Percentiles rank a stretch among this genome's conserved stretches.
Conservation (phyloP, 2,797 vertebrate species). For the Vipera ursinii region DNA sequence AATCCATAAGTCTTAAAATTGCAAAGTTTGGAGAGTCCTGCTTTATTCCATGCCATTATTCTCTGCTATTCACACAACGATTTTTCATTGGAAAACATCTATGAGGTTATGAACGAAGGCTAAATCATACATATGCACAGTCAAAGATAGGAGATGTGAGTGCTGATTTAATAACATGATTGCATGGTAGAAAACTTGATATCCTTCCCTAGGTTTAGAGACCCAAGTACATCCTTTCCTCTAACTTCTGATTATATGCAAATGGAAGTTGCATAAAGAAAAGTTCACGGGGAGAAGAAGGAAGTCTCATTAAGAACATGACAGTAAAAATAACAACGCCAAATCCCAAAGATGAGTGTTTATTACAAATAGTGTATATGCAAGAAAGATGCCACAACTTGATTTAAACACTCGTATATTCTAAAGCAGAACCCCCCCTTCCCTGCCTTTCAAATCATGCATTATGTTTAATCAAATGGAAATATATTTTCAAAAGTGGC, state of each 20-base stretch:
- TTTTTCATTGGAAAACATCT: not conserved
- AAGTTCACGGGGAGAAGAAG: conserved; percentile 64
- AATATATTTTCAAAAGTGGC: conserved; percentile 19
- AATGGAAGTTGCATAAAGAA: conserved; percentile 63
- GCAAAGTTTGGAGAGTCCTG: not conserved
- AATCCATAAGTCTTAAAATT: not conserved
- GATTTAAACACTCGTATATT: conserved; percentile 25
- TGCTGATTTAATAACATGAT: conserved; percentile 42
- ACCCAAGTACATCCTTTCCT: conserved; percentile 61
- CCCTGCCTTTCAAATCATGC: conserved; percentile 17
- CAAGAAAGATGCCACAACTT: conserved; percentile 6
- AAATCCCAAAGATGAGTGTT: conserved; percentile 20
- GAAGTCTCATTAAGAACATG: conserved; percentile 70
- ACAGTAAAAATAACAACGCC: conserved; percentile 9
- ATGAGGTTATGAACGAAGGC: not conserved
- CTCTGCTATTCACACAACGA: not conserved
- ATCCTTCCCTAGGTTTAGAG: conserved; percentile 45
- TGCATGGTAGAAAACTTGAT: conserved; percentile 52
- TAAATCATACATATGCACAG: not conserved
- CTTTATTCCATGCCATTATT: not conserved
- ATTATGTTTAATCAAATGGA: conserved; percentile 54
- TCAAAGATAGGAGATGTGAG: not conserved
- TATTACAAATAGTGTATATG: conserved; percentile 39
- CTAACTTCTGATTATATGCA: conserved; percentile 71
- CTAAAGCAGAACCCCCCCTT: conserved; percentile 34